phyloP scores from a whole-genome alignment of 2,888 invertebrate genomes.

The Caenorhabditis sp. region DNA sequence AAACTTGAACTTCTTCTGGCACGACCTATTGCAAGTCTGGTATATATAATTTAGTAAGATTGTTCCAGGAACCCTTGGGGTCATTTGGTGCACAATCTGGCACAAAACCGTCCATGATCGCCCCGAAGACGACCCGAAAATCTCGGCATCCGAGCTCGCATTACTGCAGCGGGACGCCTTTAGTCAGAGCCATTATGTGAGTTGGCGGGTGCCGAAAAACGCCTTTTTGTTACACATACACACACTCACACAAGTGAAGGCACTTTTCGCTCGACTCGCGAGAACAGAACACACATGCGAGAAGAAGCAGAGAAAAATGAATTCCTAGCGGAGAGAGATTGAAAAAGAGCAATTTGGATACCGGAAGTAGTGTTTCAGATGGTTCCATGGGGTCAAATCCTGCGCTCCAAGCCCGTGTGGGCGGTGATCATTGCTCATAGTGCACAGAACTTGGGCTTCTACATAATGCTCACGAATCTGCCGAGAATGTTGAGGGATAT shows the following conservation, averaged over 20 bases:
- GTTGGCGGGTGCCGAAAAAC: conserved; percentile 47
- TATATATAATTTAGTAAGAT: too few relatives aligned
- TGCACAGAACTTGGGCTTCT: conserved; percentile 81
- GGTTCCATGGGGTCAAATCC: conserved; percentile 80
- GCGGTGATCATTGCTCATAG: conserved; percentile 81
- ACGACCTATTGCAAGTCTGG: too few relatives aligned
- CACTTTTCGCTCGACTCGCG: conserved; percentile 15
- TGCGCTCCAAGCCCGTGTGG: conserved; percentile 80
- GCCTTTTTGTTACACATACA: too few relatives aligned
- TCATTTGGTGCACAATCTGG: conserved; percentile 79
- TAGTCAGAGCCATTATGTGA: conserved; percentile 68
- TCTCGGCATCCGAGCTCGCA: conserved; percentile 80
- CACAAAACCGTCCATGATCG: conserved; percentile 79
- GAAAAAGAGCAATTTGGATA: too few relatives aligned
- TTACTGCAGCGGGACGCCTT: conserved; percentile 79
- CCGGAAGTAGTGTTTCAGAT: too few relatives aligned
- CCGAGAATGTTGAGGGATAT: conserved; percentile 80
- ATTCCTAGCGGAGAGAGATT: too few relatives aligned
- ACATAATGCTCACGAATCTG: conserved; percentile 81
- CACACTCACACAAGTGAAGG: conserved; percentile 19
- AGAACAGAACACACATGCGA: conserved; percentile 37
- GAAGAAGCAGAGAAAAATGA: conserved; percentile 14
- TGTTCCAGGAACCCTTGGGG: conserved; percentile 64
- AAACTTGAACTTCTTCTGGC: too few relatives aligned
- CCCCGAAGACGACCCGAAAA: conserved; percentile 80